These are phyloP conservation scores for Ericerus pela DNA, from an alignment of 1,140 invertebrate genomes.

Conservation along the genomic window DNA sequence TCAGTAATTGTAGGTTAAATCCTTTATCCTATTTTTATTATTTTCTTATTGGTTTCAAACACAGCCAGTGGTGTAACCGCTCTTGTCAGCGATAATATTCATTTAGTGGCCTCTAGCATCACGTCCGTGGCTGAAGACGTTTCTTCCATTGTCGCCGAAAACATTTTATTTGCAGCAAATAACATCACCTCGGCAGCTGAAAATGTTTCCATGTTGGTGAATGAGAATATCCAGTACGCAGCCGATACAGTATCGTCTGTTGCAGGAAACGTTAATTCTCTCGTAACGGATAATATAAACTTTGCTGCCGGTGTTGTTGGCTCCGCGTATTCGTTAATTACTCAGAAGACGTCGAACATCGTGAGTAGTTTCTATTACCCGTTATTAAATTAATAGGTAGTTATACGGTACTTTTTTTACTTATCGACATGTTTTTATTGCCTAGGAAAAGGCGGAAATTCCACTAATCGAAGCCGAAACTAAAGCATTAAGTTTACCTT, in stretches of 20 bases:
- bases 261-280: constrained; percentile 34
- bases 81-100: constrained; percentile 35
- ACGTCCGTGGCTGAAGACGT: constrained; percentile 34
- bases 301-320: constrained; percentile 29
- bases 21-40: too few species aligned
- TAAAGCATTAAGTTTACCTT: neutral
- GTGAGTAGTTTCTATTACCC: neutral
- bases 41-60: too few species aligned
- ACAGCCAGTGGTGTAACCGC: constrained; percentile 35
- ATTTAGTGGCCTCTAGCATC: constrained; percentile 27
- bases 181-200: constrained; percentile 30
- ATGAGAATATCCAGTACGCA: constrained; percentile 33
- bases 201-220: constrained; percentile 34
- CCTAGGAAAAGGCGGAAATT: neutral
- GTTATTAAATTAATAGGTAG: neutral
- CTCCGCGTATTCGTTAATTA: constrained; percentile 35
- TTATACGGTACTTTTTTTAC: neutral
- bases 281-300: constrained; percentile 34
- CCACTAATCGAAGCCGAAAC: neutral
- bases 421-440: neutral
- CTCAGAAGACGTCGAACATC: constrained; percentile 35
- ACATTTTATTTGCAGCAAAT: constrained; percentile 29
- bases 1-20: too few species aligned
- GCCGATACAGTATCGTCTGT: constrained; percentile 31
- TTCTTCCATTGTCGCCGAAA: constrained; percentile 34